phyloP scores from a whole-genome alignment of 2,888 invertebrate genomes.

The Mesoligia furuncula region DNA sequence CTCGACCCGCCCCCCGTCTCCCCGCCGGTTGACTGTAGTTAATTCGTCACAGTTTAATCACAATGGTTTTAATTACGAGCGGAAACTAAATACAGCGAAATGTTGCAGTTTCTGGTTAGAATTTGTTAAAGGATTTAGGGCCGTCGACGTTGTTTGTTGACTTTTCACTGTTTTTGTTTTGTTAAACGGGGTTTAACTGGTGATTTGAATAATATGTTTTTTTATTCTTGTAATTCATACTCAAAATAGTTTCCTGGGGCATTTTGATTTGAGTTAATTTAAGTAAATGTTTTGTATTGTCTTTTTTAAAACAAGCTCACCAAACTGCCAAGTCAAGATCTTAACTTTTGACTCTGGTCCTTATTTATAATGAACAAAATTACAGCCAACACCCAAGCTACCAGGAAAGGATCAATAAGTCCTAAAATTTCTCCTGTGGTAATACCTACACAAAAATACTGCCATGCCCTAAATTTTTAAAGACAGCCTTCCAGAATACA shows the following conservation, averaged over 20 bases:
- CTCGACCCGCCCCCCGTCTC: constrained; percentile 73
- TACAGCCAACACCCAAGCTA: not conserved
- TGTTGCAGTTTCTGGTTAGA: constrained; percentile 66
- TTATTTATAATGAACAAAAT: not conserved
- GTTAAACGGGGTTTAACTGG: constrained; percentile 1
- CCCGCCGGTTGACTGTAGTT: constrained; percentile 78
- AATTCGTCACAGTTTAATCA: constrained; percentile 89
- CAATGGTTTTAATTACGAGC: constrained; percentile 88
- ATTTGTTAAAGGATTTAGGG: constrained; percentile 57
- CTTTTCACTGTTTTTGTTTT: constrained; percentile 31
- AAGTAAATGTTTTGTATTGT: not conserved
- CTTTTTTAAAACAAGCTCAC: not conserved
- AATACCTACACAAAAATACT: not conserved
- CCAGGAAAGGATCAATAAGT: not conserved
- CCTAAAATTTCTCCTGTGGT: not conserved
- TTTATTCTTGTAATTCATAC: not conserved
- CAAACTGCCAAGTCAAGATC: not conserved
- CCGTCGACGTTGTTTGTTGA: constrained; percentile 37
- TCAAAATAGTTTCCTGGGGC: not conserved
- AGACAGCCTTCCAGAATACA: not conserved
- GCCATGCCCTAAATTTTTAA: not conserved
- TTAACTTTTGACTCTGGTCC: not conserved
- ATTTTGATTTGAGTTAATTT: not conserved
- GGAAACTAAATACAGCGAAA: constrained; percentile 78
- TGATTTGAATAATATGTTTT: not conserved